Evolutionary conservation across 2,797 vertebrate species (phyloP), one percentile per base, ranked within the genome.

Genomic region (Chloroceryle inda): DNA sequence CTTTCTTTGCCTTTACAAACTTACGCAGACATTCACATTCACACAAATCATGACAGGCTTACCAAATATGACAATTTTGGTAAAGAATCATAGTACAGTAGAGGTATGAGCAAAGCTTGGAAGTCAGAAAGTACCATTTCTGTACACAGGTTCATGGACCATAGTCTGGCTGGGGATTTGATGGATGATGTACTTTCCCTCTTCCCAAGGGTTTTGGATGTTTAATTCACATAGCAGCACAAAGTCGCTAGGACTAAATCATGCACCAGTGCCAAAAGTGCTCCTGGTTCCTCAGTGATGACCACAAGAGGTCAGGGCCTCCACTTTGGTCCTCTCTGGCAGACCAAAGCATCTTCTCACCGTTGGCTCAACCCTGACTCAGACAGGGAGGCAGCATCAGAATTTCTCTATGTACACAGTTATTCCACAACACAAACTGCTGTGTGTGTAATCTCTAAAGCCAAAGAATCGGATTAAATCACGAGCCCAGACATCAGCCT

Each of bases 231-330:
- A 37, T 5, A 95, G 19, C 24, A 61, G 61, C 38, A 44, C 12
- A 4, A 84, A 53, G 19, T 31, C 29, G n/a, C 42, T 21, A 22
- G 35, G 35, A 49, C 15, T n/a, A 59, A 62, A 27, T 13, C 61
- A 29, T 9, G 3, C 20, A 53, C 3, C 24, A 14, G n/a, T 37
- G 42, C 47, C 62, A 85, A 53, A 29, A 58, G n/a, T 7, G 38
- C 13, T 90, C 74, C 31, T 0, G 0, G 52, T 14, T 71, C 59
- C 76, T 83, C 72, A 52, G 44, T 24, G 81, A 35, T 29, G 81
- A 91, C 92, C 94, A 94, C 91, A 77, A 84, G 92, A 89, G 87
- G 78, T 92, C 87, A 91, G 82, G 62, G 69, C 72, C 92, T 71
- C 62, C 3, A 3, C 59, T 96, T n/a, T 49, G 50, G 67, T 78